Conservation (phyloP, 2,797 vertebrate species). For the Pelochelys cantorii region DNA sequence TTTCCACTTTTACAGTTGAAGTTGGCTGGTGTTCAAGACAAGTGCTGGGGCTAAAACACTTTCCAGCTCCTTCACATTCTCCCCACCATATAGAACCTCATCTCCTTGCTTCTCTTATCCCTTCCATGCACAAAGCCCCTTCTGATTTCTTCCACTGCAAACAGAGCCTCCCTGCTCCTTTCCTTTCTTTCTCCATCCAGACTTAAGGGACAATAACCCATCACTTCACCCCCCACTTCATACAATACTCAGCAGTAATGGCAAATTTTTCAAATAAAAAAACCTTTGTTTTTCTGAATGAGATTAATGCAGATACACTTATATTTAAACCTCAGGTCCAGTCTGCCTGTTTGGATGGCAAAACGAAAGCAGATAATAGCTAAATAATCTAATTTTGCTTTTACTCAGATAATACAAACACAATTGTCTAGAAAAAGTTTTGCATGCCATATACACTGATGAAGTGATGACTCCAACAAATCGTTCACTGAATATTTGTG, state of each 20-base stretch:
- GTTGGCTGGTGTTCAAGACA: background rate
- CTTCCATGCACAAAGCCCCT: background rate
- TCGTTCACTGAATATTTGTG: accelerated
- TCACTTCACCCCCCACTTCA: background rate
- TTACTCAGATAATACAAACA: accelerated
- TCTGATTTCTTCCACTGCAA: background rate
- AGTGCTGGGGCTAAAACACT: background rate
- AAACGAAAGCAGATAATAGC: background rate
- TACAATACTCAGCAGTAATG: background rate
- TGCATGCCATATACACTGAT: background rate
- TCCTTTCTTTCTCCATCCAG: background rate
- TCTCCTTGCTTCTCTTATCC: background rate
- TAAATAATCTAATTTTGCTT: background rate
- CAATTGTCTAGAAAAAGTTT: background rate
- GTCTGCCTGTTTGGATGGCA: background rate
- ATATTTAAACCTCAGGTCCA: background rate
- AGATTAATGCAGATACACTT: background rate
- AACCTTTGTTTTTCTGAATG: background rate
- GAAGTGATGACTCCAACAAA: background rate
- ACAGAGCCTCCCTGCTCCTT: background rate
- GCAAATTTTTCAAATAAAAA: background rate
- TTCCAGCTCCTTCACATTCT: background rate
- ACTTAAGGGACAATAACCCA: background rate
- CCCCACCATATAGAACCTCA: background rate
- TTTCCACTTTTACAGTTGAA: background rate